Conservation (phyloP, 2,113 vertebrate species). For the Picathartes gymnocephalus region DNA sequence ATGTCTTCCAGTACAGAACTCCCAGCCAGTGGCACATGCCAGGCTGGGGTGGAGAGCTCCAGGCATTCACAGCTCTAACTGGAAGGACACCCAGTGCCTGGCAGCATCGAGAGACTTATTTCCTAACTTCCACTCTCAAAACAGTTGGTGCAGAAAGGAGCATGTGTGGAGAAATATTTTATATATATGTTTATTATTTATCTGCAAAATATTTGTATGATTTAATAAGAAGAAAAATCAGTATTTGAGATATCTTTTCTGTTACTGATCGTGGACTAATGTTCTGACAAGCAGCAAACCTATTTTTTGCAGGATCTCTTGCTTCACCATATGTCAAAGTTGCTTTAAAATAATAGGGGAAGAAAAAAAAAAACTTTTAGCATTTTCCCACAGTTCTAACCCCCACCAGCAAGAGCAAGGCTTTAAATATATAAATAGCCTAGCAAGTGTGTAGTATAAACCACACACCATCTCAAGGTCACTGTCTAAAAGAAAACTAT, state of each 20-base stretch:
- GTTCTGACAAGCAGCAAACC: neutral
- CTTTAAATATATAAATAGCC: neutral
- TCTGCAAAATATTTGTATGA: accelerated
- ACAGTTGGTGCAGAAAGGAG: neutral
- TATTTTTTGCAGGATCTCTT: neutral
- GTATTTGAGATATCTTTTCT: neutral
- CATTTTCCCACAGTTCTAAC: neutral
- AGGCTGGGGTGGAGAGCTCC: conserved; percentile 35
- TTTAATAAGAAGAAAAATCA: neutral
- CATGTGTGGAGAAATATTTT: neutral
- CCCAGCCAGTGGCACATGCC: conserved; percentile 40
- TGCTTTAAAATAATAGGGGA: neutral
- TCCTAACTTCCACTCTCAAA: neutral
- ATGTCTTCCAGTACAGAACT: neutral
- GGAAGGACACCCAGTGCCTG: neutral
- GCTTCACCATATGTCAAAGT: neutral
- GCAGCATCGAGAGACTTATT: neutral
- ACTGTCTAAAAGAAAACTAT: neutral
- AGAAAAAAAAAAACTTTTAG: neutral
- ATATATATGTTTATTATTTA: neutral
- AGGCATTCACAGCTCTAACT: neutral
- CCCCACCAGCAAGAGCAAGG: neutral
- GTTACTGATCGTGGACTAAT: neutral
- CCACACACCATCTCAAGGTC: neutral
- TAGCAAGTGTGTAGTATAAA: neutral